Evolutionary conservation across 1,140 invertebrate genomes (phyloP), one percentile per base, ranked within the genome.

Genomic region (Meloidogyne hapla): DNA sequence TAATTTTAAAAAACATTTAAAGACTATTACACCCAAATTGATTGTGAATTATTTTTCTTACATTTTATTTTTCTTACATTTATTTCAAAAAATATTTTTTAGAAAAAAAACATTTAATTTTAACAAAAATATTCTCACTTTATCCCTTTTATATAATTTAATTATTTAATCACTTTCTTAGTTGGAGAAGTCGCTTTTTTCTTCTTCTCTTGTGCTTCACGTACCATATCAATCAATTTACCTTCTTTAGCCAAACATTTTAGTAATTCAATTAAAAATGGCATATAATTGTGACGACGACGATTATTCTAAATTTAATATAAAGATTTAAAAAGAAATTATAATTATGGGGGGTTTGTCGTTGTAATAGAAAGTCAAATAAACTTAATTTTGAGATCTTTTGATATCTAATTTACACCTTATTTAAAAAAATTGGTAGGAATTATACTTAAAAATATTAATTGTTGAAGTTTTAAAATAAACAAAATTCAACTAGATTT

Each of bases 241-340:
- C 93, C 94, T 87, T 96, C 93, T 87, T 94, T 93, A 0, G 95
- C 96, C 70, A 99, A 89, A 81, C 73, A 75, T 65, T 96, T 96
- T 21, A 99, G 88, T 69, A 99, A 90, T 88, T 96, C 94, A 83
- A 99, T 93, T 77, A 99, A 98, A 73, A 99, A 92, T 2, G 96
- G 96, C 72, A 98, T 89, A 88, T 99, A 99, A 88, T 99, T 99
- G 88, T 99, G 96, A 86, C 80, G 69, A 26, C 80, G 76, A 25
- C 73, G 77, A 64, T 65, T 61, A 83, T 83, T 63, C 88, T 73
- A 21, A 9, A 25, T 28, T 3, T n/a, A 23, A 12, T 69, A n/a
- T 76, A n/a, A 88, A 88, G 33, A 89, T 83, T 33, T 33, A 33
- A 33, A 6, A 33, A 33, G 9, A 33, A 33, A 33, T 33, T n/a